Percentiles rank a stretch among this genome's conserved stretches.
phyloP scores from a whole-genome alignment of 2,888 invertebrate species.

The Idaea straminata region DNA sequence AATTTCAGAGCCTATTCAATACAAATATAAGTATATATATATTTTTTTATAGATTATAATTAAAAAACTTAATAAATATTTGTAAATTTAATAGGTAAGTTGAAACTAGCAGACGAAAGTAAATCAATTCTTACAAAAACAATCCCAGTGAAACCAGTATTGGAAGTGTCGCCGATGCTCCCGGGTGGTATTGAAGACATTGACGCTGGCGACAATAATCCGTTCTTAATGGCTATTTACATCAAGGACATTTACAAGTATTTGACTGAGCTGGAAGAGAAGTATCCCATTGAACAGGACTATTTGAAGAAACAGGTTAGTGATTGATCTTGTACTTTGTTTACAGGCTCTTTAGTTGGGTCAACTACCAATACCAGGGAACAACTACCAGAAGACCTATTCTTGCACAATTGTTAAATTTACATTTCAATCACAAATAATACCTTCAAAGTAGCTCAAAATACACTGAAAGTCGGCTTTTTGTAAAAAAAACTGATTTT shows the following conservation, averaged over 20 bases:
- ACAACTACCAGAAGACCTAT: no score
- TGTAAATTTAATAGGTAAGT: constrained; percentile 9
- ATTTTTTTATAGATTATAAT: not conserved
- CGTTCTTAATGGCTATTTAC: constrained; percentile 90
- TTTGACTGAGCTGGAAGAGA: constrained; percentile 86
- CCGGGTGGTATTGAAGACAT: constrained; percentile 83
- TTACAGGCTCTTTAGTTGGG: not conserved
- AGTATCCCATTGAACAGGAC: constrained; percentile 82
- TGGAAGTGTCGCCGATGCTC: constrained; percentile 37
- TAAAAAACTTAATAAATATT: not conserved
- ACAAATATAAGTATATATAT: not conserved
- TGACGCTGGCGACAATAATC: constrained; percentile 86
- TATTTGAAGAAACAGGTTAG: constrained; percentile 83
- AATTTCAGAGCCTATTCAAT: no score
- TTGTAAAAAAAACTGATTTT: no score
- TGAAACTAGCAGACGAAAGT: constrained; percentile 26
- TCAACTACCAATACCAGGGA: no score
- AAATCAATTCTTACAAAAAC: not conserved
- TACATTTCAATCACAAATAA: no score
- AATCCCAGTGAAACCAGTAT: not conserved
- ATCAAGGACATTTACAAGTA: constrained; percentile 94
- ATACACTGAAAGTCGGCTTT: no score
- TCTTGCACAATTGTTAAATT: no score
- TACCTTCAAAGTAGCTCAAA: no score
- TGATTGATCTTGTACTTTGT: no score